A percentile compares a stretch with the other conserved stretches of the same genome.
These are phyloP conservation scores for Hydrolagus colliei DNA, from an alignment of 2,797 vertebrate genomes.

Conservation along the genomic window DNA sequence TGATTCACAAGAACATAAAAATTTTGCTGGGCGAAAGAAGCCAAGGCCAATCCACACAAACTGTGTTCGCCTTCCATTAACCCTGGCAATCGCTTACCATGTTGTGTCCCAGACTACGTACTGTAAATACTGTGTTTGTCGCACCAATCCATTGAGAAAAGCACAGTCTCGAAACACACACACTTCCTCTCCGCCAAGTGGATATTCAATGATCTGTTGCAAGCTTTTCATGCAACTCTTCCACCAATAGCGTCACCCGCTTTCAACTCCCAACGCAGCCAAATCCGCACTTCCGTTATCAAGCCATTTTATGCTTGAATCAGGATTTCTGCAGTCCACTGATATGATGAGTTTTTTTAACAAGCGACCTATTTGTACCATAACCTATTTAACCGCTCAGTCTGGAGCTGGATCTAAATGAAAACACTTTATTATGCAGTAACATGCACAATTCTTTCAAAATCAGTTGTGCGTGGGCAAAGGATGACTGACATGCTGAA, in stretches of 20 bases:
- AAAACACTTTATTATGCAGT: conserved; percentile 12
- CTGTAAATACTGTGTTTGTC: no score
- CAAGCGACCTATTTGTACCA: background rate
- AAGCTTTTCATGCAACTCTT: background rate
- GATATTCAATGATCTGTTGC: no score
- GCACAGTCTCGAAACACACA: background rate
- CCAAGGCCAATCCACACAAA: background rate
- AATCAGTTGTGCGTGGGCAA: background rate
- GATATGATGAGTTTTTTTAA: no score
- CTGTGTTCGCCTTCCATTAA: no score
- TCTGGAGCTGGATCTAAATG: background rate
- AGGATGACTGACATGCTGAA: background rate
- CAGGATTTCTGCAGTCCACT: background rate
- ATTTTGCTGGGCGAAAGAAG: background rate
- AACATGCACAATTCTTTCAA: background rate
- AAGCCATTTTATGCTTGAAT: background rate
- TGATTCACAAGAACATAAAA: no score
- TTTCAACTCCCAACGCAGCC: no score
- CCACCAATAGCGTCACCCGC: background rate
- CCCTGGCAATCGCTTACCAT: no score
- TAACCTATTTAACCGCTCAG: background rate
- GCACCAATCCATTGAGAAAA: no score
- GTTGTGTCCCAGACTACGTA: no score
- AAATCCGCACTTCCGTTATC: background rate
- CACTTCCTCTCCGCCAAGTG: background rate